Percentiles rank a stretch among this genome's conserved stretches.
These are phyloP conservation scores for Lydus trimaculatus DNA, from an alignment of 2,888 invertebrate species.

Conservation along the genomic window DNA sequence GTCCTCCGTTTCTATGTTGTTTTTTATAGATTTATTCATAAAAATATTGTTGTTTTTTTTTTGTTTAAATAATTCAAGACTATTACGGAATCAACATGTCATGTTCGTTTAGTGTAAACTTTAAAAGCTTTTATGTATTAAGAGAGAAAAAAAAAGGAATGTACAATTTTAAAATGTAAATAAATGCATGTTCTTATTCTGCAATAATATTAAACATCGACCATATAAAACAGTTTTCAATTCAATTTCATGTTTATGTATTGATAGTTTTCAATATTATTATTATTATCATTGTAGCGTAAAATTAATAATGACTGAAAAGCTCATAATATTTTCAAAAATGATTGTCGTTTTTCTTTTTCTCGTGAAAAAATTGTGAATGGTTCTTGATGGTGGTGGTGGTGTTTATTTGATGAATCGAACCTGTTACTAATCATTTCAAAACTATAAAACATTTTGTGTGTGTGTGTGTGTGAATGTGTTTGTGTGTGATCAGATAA, in stretches of 20 bases:
- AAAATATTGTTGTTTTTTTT: background rate
- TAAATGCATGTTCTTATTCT: background rate
- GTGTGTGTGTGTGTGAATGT: background rate
- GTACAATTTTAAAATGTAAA: background rate
- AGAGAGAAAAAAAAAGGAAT: too few species aligned
- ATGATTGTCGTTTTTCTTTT: background rate
- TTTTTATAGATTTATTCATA: too few species aligned
- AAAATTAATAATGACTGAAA: slow-evolving; percentile 9
- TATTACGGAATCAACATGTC: background rate
- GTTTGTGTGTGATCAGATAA: slow-evolving; percentile 1
- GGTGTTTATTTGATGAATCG: slow-evolving; percentile 8
- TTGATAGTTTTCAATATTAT: background rate
- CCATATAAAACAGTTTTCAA: background rate
- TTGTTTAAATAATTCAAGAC: background rate
- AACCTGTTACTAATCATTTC: slow-evolving; percentile 9
- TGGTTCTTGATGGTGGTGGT: background rate
- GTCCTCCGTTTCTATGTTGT: too few species aligned
- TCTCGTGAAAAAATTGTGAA: background rate
- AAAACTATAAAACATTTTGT: slow-evolving; percentile 3
- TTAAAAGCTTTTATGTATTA: background rate
- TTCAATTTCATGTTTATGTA: background rate
- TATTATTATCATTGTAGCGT: background rate
- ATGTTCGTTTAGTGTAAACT: background rate
- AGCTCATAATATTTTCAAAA: background rate
- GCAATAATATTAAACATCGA: background rate